Evolutionary conservation across 2,797 vertebrate genomes (phyloP).

Genomic region (Mormyrus proboscirostris): DNA sequence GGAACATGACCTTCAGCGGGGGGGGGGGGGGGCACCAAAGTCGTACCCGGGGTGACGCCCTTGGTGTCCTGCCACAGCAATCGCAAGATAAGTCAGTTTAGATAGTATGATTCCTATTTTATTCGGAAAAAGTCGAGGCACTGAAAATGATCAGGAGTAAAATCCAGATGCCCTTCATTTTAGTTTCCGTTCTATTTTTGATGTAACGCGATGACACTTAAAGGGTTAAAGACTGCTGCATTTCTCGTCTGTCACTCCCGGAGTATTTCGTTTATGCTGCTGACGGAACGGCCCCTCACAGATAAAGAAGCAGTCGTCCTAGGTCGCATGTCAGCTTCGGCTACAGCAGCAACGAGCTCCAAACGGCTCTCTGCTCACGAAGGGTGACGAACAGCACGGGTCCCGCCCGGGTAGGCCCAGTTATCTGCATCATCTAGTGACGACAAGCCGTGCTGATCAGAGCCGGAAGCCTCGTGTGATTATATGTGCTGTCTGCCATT

Average conservation of each 20-base stretch:
- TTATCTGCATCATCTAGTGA: neutral
- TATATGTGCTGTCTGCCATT: neutral
- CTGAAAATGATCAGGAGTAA: neutral
- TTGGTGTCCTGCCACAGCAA: neutral
- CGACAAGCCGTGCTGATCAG: neutral
- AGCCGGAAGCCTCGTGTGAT: neutral
- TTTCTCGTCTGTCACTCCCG: neutral
- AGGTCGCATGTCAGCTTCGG: neutral
- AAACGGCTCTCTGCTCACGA: neutral
- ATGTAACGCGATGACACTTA: neutral
- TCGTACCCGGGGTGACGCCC: neutral
- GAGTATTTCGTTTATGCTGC: neutral
- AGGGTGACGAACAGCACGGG: neutral
- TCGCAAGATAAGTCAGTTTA: neutral
- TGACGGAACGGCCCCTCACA: neutral
- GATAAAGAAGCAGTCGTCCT: neutral
- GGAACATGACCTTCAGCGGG: neutral
- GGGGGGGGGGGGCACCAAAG: neutral
- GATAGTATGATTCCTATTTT: neutral
- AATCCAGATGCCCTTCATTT: neutral
- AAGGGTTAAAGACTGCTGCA: neutral
- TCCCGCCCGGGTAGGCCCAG: neutral
- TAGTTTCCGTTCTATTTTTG: neutral
- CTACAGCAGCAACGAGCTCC: neutral
- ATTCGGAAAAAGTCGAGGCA: neutral